phyloP scores from a whole-genome alignment of 1,140 invertebrate species.

The Eueides isabella region DNA sequence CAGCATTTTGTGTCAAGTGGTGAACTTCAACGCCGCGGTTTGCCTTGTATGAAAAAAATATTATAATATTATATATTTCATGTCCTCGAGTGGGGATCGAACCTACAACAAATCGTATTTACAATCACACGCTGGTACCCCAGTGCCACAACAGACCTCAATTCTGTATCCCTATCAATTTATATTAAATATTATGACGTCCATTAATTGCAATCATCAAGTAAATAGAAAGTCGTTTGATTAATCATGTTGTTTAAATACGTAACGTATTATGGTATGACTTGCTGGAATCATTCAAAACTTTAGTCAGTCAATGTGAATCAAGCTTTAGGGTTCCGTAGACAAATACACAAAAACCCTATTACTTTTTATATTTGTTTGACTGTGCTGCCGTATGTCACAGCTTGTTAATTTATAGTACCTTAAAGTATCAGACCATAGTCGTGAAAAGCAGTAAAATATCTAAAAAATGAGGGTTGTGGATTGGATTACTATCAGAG shows the following conservation, averaged over 20 bases:
- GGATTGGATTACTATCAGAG: too few relatives aligned
- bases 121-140: too few relatives aligned
- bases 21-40: too few relatives aligned
- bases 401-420: too few relatives aligned
- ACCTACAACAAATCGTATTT: too few relatives aligned
- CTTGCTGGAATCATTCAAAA: background rate
- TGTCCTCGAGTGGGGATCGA: too few relatives aligned
- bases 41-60: too few relatives aligned
- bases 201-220: slow-evolving; percentile 2
- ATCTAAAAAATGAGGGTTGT: too few relatives aligned
- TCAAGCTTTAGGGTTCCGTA: background rate
- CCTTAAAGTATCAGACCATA: too few relatives aligned
- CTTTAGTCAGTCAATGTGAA: background rate
- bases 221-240: slow-evolving; percentile 7
- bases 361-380: background rate
- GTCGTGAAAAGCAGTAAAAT: too few relatives aligned
- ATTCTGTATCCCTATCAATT: background rate
- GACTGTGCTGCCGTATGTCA: background rate
- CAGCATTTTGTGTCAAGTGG: too few relatives aligned
- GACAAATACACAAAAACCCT: background rate
- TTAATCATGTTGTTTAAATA: background rate
- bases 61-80: too few relatives aligned
- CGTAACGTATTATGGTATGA: background rate
- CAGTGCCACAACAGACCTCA: background rate
- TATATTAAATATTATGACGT: slow-evolving; percentile 6